Base-by-base conservation (phyloP, 2,797 vertebrate genomes). In the Poecilia velifera region DNA sequence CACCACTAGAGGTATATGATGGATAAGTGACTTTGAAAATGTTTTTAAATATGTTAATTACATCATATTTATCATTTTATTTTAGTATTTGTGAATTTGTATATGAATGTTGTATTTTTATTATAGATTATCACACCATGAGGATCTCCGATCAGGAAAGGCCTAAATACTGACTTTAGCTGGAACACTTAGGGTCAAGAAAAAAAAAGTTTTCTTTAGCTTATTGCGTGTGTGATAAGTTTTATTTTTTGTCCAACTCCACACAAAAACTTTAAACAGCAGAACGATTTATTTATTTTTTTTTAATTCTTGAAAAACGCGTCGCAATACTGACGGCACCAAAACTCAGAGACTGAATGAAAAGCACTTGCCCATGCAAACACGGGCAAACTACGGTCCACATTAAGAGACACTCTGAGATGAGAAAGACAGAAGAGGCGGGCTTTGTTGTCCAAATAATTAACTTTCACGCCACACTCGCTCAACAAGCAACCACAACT, bases 391-490 rank as follows among this genome's bases (percentile, higher is more conserved):
- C 59, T 4, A 36, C 49, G 46, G 22, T 18, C 36, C 39, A 59
- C n/a, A 34, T 41, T 6, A 16, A 41, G 3, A 18, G 2, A 51
- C 41, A 34, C 16, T 43, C n/a, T 34, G 31, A 62, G 31, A 31
- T 57, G 4, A 3, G 49, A 46, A 73, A 76, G 76, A 76, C 77
- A 88, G 88, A 88, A 80, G 78, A 87, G 57, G 71, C 76, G 47
- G 49, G 70, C 68, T 89, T 89, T 85, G 86, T 86, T 90, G 86
- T 87, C 80, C 89, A 83, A 89, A 89, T 91, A 91, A 91, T 91
- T 86, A 82, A 82, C 82, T 87, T 83, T 88, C 85, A 92, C 82
- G 78, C 70, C 39, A 49, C 68, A 53, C 47, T 28, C 43, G 28
- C 68, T 47, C 53, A n/a, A 36, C 66, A 57, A 77, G 79, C 43